Evolutionary conservation across 2,888 invertebrate species (phyloP).

Genomic region (Caenorhabditis parvicauda): DNA sequence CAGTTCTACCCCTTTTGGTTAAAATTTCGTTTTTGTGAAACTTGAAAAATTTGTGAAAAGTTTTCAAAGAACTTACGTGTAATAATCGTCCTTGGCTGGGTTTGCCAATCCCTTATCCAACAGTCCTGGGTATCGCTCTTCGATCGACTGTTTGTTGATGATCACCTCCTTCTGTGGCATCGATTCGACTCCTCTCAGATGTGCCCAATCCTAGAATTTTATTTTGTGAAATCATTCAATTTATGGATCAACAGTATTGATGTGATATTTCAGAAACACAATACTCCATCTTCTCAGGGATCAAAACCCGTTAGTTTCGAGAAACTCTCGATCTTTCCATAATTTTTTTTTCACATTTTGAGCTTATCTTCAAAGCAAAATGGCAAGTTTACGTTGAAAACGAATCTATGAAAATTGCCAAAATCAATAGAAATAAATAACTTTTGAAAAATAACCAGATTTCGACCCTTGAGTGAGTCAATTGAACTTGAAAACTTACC

Average conservation of each 20-base stretch:
- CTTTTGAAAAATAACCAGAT: constrained; percentile 7
- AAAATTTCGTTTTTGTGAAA: no score
- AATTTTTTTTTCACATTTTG: no score
- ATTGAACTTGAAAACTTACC: constrained; percentile 20
- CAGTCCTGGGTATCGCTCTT: constrained; percentile 48
- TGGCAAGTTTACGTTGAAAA: no score
- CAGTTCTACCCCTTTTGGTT: no score
- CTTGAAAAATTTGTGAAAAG: not conserved
- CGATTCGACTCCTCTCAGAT: constrained; percentile 49
- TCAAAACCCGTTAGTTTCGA: not conserved
- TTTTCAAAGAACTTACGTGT: constrained; percentile 19
- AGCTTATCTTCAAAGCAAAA: no score
- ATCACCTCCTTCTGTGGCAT: constrained; percentile 45
- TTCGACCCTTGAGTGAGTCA: not conserved
- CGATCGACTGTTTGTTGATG: constrained; percentile 33
- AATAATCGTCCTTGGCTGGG: constrained; percentile 39
- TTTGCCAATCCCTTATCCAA: constrained; percentile 33
- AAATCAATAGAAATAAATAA: not conserved
- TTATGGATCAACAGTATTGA: not conserved
- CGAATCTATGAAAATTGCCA: no score
- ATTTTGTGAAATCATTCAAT: not conserved
- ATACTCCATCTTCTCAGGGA: no score
- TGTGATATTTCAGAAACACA: not conserved
- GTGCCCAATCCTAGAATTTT: constrained; percentile 45
- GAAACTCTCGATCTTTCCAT: no score